Evolutionary conservation across 1,140 invertebrate genomes (phyloP).

Genomic region (Cherax quadricarinatus): DNA sequence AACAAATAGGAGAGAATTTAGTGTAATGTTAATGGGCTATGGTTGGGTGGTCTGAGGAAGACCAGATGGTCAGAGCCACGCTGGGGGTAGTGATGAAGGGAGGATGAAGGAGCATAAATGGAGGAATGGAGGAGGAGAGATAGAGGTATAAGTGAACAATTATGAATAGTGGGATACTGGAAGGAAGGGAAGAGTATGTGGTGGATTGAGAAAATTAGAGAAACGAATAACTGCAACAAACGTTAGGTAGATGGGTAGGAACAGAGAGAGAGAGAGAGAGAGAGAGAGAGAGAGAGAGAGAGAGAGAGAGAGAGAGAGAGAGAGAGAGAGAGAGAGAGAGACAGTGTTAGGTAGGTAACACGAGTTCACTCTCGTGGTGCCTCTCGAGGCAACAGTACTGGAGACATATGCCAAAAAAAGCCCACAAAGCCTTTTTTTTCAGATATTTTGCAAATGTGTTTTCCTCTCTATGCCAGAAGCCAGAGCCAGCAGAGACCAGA

Average conservation of each 20-base stretch:
- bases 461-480: too few species aligned
- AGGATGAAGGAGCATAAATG: background rate
- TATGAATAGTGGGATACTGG: too few species aligned
- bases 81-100: background rate
- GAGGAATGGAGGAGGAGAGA: too few species aligned
- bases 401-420: too few species aligned
- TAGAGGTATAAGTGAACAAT: too few species aligned
- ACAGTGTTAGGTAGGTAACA: background rate
- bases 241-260: background rate
- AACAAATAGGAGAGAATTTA: too few species aligned
- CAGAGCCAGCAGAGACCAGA: background rate
- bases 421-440: too few species aligned
- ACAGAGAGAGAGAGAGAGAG: slow-evolving; percentile 32
- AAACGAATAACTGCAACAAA: background rate
- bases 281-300: slow-evolving; percentile 15
- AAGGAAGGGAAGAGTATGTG: background rate
- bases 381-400: too few species aligned
- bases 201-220: background rate
- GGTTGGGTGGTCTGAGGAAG: too few species aligned
- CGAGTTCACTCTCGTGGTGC: too few species aligned
- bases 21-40: too few species aligned
- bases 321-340: slow-evolving; percentile 31
- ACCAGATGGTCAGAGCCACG: background rate
- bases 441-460: too few species aligned
- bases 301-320: slow-evolving; percentile 16